A percentile compares a stretch with the other conserved stretches of the same genome.
phyloP scores from a whole-genome alignment of 1,140 invertebrate genomes.

The Parasteatoda tepidariorum region DNA sequence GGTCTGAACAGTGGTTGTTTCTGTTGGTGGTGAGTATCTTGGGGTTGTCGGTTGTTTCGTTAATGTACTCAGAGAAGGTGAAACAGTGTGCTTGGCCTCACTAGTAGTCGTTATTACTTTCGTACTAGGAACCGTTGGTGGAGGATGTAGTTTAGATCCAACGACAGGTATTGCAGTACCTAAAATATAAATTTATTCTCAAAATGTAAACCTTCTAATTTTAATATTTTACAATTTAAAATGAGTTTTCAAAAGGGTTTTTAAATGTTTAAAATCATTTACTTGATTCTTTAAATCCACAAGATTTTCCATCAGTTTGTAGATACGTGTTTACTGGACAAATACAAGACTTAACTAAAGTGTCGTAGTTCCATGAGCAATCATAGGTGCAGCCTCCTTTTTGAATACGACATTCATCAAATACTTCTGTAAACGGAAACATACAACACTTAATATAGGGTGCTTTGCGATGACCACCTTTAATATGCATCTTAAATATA shows the following conservation, averaged over 20 bases:
- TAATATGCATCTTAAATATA: too few relatives aligned
- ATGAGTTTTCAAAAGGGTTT: too few relatives aligned
- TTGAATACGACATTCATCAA: conserved; percentile 46
- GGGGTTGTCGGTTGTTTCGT: not conserved
- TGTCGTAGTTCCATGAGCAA: conserved; percentile 42
- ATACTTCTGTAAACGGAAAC: conserved; percentile 39
- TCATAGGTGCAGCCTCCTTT: conserved; percentile 36
- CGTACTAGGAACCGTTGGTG: too few relatives aligned
- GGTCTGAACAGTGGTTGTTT: not conserved
- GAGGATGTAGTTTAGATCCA: too few relatives aligned
- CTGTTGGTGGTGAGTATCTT: not conserved
- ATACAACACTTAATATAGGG: too few relatives aligned
- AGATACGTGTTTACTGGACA: conserved; percentile 21
- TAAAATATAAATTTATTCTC: not conserved
- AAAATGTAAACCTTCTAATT: too few relatives aligned
- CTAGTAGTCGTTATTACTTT: too few relatives aligned
- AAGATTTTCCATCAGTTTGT: conserved; percentile 31
- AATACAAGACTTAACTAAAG: conserved; percentile 23
- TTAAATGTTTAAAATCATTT: too few relatives aligned
- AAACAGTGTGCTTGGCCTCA: too few relatives aligned
- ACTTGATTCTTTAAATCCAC: conserved; percentile 10
- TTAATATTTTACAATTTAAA: too few relatives aligned
- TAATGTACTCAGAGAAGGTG: not conserved
- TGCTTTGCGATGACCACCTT: too few relatives aligned
- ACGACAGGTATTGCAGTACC: not conserved